A percentile compares a stretch with the other conserved stretches of the same genome.
phyloP scores from a whole-genome alignment of 2,113 vertebrate genomes.

The Pyrgilauda ruficollis region DNA sequence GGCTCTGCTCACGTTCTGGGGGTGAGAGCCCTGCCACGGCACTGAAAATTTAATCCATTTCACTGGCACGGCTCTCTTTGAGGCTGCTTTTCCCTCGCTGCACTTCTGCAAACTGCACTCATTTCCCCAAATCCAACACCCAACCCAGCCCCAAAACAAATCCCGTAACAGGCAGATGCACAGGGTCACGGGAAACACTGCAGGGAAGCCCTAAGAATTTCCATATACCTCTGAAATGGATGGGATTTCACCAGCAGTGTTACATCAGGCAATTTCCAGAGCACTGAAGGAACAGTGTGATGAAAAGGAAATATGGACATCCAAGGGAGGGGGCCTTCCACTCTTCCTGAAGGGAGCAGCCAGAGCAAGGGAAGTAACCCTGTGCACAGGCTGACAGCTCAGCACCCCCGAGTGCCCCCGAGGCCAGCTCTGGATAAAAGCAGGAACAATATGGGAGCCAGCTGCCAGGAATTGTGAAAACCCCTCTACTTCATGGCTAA shows the following conservation, averaged over 20 bases:
- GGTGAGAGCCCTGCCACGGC: fast-evolving
- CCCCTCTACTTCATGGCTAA: neutral
- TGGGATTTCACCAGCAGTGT: neutral
- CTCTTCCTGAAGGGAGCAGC: neutral
- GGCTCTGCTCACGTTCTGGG: neutral
- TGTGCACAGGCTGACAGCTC: neutral
- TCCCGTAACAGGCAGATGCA: neutral
- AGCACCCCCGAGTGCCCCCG: fast-evolving
- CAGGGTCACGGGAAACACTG: neutral
- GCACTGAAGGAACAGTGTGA: neutral
- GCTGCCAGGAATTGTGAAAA: neutral
- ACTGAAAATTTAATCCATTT: neutral
- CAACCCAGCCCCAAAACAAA: neutral
- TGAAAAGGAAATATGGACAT: fast-evolving
- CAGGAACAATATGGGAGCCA: fast-evolving
- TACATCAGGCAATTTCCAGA: fast-evolving
- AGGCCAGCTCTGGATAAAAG: neutral
- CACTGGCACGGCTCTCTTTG: neutral
- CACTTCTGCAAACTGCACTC: neutral
- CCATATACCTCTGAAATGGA: fast-evolving
- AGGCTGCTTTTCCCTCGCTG: fast-evolving
- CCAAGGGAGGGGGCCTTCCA: neutral
- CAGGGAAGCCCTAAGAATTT: neutral
- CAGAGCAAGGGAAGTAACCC: neutral
- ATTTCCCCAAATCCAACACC: neutral